phyloP scores from a whole-genome alignment of 2,113 vertebrate species.

The Campylomormyrus tamandua region DNA sequence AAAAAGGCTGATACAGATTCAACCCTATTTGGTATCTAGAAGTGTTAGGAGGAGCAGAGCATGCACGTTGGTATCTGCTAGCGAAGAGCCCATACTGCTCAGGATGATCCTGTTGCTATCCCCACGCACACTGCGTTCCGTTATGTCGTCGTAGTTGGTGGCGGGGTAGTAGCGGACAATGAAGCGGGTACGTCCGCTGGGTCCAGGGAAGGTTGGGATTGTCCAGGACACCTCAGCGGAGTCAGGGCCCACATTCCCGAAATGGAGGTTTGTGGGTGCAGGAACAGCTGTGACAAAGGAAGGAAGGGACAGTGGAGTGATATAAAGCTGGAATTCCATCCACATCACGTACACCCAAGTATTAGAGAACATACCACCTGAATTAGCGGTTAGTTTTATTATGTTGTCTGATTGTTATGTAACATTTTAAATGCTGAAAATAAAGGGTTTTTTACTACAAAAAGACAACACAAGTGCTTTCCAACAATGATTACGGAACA shows the following conservation, averaged over 20 bases:
- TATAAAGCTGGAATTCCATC: neutral
- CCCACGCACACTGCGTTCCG: conserved; percentile 70
- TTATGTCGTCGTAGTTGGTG: conserved; percentile 78
- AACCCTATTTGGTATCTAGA: neutral
- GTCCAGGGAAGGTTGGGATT: conserved; percentile 64
- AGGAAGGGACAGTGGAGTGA: neutral
- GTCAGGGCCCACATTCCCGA: conserved; percentile 74
- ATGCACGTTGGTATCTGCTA: neutral
- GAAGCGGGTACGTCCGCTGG: conserved; percentile 66
- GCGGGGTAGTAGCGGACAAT: conserved; percentile 81
- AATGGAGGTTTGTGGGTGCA: conserved; percentile 75
- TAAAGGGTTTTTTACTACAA: neutral
- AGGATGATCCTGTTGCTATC: conserved; percentile 65
- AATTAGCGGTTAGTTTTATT: neutral
- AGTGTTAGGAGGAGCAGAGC: neutral
- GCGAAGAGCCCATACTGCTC: conserved; percentile 61
- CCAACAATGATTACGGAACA: conserved; percentile 45
- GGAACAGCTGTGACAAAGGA: conserved; percentile 70
- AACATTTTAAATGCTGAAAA: conserved; percentile 50
- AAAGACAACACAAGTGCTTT: conserved; percentile 17
- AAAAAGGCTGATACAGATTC: neutral
- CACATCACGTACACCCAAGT: neutral
- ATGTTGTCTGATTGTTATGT: neutral
- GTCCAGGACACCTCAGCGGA: conserved; percentile 78
- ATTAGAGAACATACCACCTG: neutral